Evolutionary conservation across 2,888 invertebrate species (phyloP).

Genomic region (Drosophila basisetae): DNA sequence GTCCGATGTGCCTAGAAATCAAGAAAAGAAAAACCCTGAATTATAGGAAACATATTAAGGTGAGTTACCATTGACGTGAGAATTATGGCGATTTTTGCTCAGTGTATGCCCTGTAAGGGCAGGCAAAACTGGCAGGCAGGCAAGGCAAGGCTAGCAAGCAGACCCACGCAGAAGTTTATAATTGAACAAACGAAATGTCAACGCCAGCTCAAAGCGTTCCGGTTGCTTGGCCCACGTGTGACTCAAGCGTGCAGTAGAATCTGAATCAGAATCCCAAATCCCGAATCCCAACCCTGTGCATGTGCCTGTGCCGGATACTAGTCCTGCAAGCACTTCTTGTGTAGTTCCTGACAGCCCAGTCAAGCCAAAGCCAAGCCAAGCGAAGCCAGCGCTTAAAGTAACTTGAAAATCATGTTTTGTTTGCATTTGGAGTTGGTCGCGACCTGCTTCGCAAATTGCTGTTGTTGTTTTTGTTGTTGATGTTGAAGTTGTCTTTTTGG

Average conservation of each 20-base stretch:
- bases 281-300: not conserved
- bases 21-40: not conserved
- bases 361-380: not conserved
- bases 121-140: not conserved
- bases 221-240: slow-evolving; percentile 48
- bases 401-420: slow-evolving; percentile 53
- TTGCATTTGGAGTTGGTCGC: slow-evolving; percentile 63
- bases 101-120: not conserved
- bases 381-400: slow-evolving; percentile 28
- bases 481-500: slow-evolving; percentile 24
- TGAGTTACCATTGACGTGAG: not conserved
- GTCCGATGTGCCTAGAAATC: not conserved
- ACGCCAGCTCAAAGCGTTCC: slow-evolving; percentile 70
- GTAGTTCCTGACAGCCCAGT: not conserved
- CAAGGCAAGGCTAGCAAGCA: slow-evolving; percentile 13
- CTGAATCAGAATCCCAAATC: slow-evolving; percentile 13
- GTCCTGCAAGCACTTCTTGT: slow-evolving; percentile 15
- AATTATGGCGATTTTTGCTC: not conserved
- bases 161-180: slow-evolving; percentile 73
- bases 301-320: not conserved
- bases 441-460: slow-evolving; percentile 42
- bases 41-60: not conserved
- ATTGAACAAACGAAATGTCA: slow-evolving; percentile 80
- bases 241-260: slow-evolving; percentile 22
- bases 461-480: slow-evolving; percentile 27